phyloP scores from a whole-genome alignment of 2,797 vertebrate genomes.

The Distichodus sexfasciatus region DNA sequence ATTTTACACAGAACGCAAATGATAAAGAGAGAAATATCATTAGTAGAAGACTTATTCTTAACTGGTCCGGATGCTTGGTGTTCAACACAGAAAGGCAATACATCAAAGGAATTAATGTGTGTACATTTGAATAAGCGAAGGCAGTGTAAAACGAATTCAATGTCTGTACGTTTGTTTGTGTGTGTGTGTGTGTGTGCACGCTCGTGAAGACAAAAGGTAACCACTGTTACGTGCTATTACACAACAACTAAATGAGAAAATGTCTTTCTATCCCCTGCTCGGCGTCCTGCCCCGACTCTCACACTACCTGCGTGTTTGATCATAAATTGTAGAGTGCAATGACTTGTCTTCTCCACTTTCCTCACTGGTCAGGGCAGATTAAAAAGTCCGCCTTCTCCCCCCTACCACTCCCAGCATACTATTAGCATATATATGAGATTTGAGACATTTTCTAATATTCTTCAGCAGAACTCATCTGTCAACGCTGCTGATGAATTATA shows the following conservation, averaged over 20 bases:
- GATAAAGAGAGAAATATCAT: constrained; percentile 79
- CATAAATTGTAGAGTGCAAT: constrained; percentile 93
- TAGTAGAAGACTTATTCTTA: constrained; percentile 70
- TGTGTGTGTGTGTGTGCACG: constrained; percentile 51
- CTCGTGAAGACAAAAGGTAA: no score
- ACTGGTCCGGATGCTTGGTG: constrained; percentile 79
- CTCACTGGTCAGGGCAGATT: constrained; percentile 97
- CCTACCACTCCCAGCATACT: constrained; percentile 90
- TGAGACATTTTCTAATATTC: constrained; percentile 99
- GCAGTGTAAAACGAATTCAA: constrained; percentile 78
- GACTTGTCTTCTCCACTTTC: constrained; percentile 95
- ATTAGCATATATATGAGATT: constrained; percentile 99
- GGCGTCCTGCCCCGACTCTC: constrained; percentile 48
- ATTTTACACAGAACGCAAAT: constrained; percentile 43
- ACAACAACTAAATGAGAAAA: constrained; percentile 80
- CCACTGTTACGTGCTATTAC: constrained; percentile 85
- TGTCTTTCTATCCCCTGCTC: constrained; percentile 63
- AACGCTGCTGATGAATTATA: constrained; percentile 99
- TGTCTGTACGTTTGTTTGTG: constrained; percentile 51
- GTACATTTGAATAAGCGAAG: constrained; percentile 54
- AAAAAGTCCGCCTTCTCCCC: constrained; percentile 87
- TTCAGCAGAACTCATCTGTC: constrained; percentile 99
- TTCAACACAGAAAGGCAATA: constrained; percentile 76
- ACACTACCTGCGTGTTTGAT: constrained; percentile 88
- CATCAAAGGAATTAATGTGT: constrained; percentile 81